phyloP scores from a whole-genome alignment of 2,113 vertebrate genomes.

The Ochotona curzoniae region DNA sequence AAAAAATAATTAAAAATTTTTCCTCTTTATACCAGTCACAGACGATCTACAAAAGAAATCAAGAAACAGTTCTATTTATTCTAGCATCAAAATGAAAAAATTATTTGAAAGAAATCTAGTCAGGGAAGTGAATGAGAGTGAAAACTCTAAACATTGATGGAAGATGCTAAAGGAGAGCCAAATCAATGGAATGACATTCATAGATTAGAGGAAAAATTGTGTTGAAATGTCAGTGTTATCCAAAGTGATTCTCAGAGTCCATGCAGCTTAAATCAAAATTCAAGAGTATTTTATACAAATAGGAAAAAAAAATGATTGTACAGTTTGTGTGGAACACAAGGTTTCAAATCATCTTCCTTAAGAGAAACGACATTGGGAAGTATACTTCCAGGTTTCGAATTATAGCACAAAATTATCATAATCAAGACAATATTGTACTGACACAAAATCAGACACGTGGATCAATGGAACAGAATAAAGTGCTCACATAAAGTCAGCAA shows the following conservation, averaged over 20 bases:
- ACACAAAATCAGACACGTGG: background rate
- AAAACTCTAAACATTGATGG: background rate
- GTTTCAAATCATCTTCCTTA: background rate
- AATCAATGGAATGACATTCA: background rate
- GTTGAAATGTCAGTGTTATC: background rate
- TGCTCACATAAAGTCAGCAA: background rate
- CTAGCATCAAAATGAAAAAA: background rate
- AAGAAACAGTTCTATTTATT: background rate
- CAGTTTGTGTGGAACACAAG: background rate
- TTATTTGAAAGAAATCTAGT: background rate
- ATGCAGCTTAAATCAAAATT: background rate
- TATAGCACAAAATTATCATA: background rate
- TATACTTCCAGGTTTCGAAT: background rate
- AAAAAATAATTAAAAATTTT: no score
- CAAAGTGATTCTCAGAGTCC: background rate
- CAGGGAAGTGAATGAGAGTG: background rate
- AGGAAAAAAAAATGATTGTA: background rate
- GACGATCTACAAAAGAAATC: background rate
- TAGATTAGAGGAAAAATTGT: background rate
- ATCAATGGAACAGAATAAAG: background rate
- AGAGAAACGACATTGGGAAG: background rate
- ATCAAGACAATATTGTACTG: background rate
- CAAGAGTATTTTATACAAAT: conserved; percentile 24
- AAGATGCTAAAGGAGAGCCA: background rate
- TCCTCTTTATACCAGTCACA: background rate